Evolutionary conservation across 2,888 invertebrate genomes (phyloP).

Genomic region (Xanthostigma xanthostigma): DNA sequence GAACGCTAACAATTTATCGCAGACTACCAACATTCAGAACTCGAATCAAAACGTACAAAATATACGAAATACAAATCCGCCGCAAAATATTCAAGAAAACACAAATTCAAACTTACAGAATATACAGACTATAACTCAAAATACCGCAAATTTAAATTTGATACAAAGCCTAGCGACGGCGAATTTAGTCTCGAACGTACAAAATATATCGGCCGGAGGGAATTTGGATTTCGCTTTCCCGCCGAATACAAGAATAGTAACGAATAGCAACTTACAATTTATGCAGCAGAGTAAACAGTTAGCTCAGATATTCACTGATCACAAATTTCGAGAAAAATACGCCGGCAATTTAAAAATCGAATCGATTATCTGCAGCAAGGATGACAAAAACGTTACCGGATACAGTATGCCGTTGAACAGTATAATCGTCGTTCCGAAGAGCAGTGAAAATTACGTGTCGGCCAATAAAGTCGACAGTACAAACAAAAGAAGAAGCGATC

Average conservation of each 20-base stretch:
- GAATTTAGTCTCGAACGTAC: no score
- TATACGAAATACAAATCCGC: no score
- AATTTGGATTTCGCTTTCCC: no score
- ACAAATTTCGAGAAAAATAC: constrained; percentile 3
- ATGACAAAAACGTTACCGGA: not conserved
- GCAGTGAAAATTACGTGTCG: not conserved
- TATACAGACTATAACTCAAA: no score
- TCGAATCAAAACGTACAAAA: no score
- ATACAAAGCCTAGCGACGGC: not conserved
- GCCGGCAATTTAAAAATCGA: not conserved
- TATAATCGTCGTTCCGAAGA: not conserved
- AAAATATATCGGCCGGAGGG: no score
- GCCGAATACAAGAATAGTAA: no score
- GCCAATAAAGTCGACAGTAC: not conserved
- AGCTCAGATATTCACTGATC: constrained; percentile 4
- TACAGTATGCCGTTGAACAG: not conserved
- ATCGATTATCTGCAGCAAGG: not conserved
- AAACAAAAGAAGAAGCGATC: constrained; percentile 5
- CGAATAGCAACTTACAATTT: not conserved
- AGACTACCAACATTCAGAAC: no score
- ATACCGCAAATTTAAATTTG: not conserved
- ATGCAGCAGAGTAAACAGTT: constrained; percentile 3
- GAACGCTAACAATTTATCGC: no score
- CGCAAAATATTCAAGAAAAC: no score
- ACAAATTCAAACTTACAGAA: no score